phyloP scores from a whole-genome alignment of 2,797 vertebrate genomes.

The Tenualosa thibaudeaui region DNA sequence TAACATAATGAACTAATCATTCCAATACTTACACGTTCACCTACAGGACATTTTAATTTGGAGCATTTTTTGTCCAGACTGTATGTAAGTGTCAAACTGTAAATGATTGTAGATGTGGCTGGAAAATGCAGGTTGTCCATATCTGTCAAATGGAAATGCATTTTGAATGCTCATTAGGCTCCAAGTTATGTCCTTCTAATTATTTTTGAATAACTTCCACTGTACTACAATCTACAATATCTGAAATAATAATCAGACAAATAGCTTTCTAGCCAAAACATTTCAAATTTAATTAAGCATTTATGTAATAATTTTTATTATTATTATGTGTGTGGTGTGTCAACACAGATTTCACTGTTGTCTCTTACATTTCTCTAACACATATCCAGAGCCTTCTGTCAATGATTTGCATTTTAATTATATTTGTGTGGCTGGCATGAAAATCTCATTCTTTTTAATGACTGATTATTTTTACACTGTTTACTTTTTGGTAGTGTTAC shows the following conservation, averaged over 20 bases:
- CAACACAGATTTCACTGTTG: not conserved
- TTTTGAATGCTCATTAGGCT: not conserved
- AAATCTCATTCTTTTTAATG: not conserved
- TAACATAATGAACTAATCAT: too few species aligned
- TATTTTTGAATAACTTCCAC: not conserved
- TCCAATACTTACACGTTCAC: too few species aligned
- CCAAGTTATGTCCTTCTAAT: not conserved
- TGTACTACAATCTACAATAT: not conserved
- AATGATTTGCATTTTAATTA: not conserved
- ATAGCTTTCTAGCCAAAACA: not conserved
- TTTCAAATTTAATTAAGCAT: constrained; percentile 15
- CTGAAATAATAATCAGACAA: not conserved
- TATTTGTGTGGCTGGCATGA: not conserved
- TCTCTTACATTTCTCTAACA: not conserved
- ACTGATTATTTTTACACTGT: not conserved
- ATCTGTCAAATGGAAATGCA: not conserved
- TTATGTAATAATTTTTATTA: not conserved
- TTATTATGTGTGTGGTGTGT: not conserved
- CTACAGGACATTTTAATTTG: too few species aligned
- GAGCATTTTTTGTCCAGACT: too few species aligned
- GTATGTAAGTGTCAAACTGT: too few species aligned
- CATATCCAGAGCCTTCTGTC: not conserved
- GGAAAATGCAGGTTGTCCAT: not conserved
- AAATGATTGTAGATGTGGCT: too few species aligned
- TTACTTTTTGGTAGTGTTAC: not conserved